Conservation (phyloP, 2,888 invertebrate genomes). For the Acrobasis repandana region DNA sequence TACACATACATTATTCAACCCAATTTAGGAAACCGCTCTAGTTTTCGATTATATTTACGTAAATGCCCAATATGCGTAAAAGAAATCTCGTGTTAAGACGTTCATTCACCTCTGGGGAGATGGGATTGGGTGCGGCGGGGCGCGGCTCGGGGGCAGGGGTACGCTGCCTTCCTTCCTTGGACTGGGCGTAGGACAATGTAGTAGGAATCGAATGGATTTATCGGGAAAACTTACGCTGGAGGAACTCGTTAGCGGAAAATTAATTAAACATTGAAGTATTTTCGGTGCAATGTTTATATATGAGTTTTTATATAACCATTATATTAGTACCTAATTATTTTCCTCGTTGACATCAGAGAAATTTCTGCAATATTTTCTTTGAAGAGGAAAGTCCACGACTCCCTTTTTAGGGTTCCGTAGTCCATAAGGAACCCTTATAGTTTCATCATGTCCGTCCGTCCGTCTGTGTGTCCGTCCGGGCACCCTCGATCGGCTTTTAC, state of each 20-base stretch:
- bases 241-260: conserved; percentile 11
- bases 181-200: background rate
- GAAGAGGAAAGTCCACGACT: no score
- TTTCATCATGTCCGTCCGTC: no score
- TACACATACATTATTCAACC: background rate
- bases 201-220: background rate
- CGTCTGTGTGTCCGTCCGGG: no score
- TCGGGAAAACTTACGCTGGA: conserved; percentile 20
- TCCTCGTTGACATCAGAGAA: no score
- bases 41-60: conserved; percentile 32
- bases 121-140: conserved; percentile 33
- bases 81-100: conserved; percentile 58
- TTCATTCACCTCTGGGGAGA: conserved; percentile 62
- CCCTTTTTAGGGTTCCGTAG: no score
- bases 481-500: no score
- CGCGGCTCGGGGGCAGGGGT: conserved; percentile 31
- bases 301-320: no score
- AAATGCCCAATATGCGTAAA: conserved; percentile 49
- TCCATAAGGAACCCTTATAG: no score
- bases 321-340: no score
- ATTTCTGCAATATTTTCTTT: no score
- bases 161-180: background rate
- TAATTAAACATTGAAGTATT: background rate
- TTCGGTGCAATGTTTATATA: no score
- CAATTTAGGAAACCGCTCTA: background rate